Evolutionary conservation across 2,797 vertebrate species (phyloP), one percentile per base, ranked within the genome.

Genomic region (Tinamus major): DNA sequence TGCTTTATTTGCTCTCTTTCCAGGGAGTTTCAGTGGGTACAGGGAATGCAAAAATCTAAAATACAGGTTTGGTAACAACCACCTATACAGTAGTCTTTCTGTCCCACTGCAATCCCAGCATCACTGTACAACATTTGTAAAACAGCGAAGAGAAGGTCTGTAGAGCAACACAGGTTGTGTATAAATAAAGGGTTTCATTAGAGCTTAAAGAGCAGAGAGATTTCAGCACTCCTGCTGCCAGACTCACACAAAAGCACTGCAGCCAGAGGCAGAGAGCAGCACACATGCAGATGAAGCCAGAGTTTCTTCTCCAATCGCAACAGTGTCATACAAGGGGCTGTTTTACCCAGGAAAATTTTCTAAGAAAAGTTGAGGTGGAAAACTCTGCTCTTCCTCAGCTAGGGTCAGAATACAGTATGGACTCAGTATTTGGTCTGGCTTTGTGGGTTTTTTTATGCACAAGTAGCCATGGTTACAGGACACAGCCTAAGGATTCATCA

Each of bases 71-170:
- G n/a, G 56, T 35, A 29, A 48, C 56, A 61, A 26, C 42, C 35
- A 29, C 10, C 16, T 46, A 27, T 46, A 59, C 15, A 56, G 51
- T 24, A 13, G 29, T 27, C n/a, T 75, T 72, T 46, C 46, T 13
- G 18, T 78, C 13, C 10, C 31, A 56, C 53, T 31, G 29, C 29
- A 56, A 31, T 56, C 53, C 53, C 53, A 56, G 27, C 29, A n/a
- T n/a, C 29, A 56, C 17, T 19, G 53, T n/a, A n/a, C 29, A 56
- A 49, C 0, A 0, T 69, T n/a, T 71, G 3, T 27, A 69, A 58
- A 59, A 72, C 29, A 55, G 39, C 15, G n/a, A 80, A 79, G 35
- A 71, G 19, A 56, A 71, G 37, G 37, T n/a, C 35, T 6, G 29
- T 12, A 41, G 37, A 4, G 1, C 27, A 37, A 17, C 41, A 75